Conservation (phyloP, 2,888 invertebrate species). For the Sycophila texana region DNA sequence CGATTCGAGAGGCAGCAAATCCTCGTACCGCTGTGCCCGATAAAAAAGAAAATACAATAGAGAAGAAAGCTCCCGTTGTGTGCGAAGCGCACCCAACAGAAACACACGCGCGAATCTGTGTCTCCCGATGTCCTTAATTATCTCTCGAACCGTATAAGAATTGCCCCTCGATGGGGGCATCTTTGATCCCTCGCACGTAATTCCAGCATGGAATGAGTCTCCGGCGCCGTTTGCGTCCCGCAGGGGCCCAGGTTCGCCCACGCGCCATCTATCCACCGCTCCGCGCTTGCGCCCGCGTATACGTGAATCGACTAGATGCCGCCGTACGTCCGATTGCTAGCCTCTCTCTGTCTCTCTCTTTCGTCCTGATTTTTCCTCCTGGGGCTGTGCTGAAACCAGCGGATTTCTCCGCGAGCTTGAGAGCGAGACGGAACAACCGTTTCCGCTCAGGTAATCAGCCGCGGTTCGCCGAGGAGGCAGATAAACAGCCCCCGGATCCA, state of each 20-base stretch:
- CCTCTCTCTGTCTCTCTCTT: not conserved
- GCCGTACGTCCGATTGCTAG: slow-evolving; percentile 10
- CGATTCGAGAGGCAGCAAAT: too few relatives aligned
- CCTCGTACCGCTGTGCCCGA: too few relatives aligned
- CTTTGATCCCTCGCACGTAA: slow-evolving; percentile 71
- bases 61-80: too few relatives aligned
- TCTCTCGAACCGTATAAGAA: slow-evolving; percentile 61
- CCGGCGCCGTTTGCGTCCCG: slow-evolving; percentile 34
- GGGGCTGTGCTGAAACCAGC: not conserved
- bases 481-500: slow-evolving; percentile 40
- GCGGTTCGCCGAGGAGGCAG: slow-evolving; percentile 30
- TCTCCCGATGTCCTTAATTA: slow-evolving; percentile 62
- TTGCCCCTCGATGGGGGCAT: slow-evolving; percentile 63
- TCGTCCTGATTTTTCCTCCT: slow-evolving; percentile 55
- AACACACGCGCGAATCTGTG: slow-evolving; percentile 23
- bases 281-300: slow-evolving; percentile 7
- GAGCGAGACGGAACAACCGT: slow-evolving; percentile 34
- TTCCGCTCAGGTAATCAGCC: slow-evolving; percentile 67
- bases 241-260: slow-evolving; percentile 42
- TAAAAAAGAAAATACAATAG: too few relatives aligned
- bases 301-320: slow-evolving; percentile 51
- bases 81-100: not conserved
- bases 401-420: slow-evolving; percentile 1
- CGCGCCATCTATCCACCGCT: not conserved
- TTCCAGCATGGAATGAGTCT: slow-evolving; percentile 65